Conservation (phyloP, 2,113 vertebrate genomes). For the Bothrops jararaca region DNA sequence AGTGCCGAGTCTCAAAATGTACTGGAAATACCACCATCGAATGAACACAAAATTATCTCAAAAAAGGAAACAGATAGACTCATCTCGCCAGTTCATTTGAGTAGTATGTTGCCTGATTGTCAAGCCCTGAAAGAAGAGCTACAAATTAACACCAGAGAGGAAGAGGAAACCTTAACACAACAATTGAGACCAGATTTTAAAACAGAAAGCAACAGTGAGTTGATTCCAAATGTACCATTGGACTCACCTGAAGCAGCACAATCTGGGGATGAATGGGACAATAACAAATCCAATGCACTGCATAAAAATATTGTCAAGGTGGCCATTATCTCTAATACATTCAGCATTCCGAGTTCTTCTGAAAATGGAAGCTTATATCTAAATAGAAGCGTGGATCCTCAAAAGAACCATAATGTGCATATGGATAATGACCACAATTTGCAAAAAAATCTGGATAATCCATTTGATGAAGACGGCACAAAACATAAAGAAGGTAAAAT, state of each 20-base stretch:
- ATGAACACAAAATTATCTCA: background rate
- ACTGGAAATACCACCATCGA: slow-evolving; percentile 4
- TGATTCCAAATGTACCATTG: background rate
- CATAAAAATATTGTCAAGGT: slow-evolving; percentile 2
- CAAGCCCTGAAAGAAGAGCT: slow-evolving; percentile 21
- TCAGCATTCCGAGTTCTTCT: background rate
- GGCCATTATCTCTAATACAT: background rate
- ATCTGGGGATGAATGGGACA: slow-evolving; percentile 9
- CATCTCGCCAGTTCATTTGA: slow-evolving; percentile 25
- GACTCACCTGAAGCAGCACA: slow-evolving; percentile 10
- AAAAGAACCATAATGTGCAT: background rate
- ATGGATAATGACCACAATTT: background rate
- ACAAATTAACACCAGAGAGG: background rate
- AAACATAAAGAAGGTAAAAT: background rate
- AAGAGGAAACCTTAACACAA: slow-evolving; percentile 15
- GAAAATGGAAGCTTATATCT: slow-evolving; percentile 23
- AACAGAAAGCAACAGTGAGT: background rate
- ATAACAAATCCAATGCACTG: background rate
- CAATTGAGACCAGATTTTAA: slow-evolving; percentile 14
- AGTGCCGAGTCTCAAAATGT: slow-evolving; percentile 5
- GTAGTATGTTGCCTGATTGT: slow-evolving; percentile 5
- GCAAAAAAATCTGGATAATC: slow-evolving; percentile 23
- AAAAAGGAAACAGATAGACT: slow-evolving; percentile 32
- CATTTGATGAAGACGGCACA: slow-evolving; percentile 23
- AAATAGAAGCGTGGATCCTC: slow-evolving; percentile 4